These are phyloP conservation scores for Podocnemis expansa DNA, from an alignment of 2,113 vertebrate genomes.

Conservation along the genomic window DNA sequence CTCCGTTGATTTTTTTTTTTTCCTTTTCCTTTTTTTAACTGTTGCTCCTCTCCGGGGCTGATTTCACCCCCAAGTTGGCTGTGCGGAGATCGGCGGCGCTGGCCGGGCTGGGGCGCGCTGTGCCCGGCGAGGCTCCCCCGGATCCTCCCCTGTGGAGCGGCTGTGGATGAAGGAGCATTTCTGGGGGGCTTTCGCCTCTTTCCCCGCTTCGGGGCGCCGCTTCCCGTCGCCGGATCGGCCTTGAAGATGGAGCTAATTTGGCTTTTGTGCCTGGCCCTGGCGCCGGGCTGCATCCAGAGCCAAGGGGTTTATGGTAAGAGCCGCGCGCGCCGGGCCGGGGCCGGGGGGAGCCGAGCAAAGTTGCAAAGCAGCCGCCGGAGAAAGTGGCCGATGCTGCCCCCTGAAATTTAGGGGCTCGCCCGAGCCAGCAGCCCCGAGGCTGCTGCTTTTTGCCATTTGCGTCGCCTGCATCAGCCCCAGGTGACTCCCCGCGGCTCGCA, in stretches of 20 bases:
- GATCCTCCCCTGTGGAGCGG: neutral
- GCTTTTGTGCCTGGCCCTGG: constrained; percentile 66
- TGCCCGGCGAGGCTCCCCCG: constrained; percentile 15
- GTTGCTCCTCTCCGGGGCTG: neutral
- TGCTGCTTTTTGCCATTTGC: too few species aligned
- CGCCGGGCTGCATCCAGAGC: constrained; percentile 66
- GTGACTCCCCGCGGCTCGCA: too few species aligned
- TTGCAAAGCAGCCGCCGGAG: constrained; percentile 65
- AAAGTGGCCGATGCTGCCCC: constrained; percentile 49
- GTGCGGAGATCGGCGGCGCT: neutral
- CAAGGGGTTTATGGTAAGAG: constrained; percentile 77
- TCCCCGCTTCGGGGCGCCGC: constrained; percentile 42
- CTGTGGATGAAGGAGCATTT: neutral
- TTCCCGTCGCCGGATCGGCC: constrained; percentile 54
- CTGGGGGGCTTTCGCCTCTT: neutral
- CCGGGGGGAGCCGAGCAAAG: constrained; percentile 26
- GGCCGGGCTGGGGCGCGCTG: constrained; percentile 51
- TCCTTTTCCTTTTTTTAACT: too few species aligned
- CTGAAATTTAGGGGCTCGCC: neutral
- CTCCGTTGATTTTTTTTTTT: fast-evolving
- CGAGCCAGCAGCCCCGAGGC: too few species aligned
- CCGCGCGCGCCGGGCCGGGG: neutral
- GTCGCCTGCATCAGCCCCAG: neutral
- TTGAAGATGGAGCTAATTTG: constrained; percentile 75
- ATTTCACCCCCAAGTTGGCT: neutral